phyloP scores from a whole-genome alignment of 35 echinoderm and acorn worm genomes.

The Holothuria glaberrima region DNA sequence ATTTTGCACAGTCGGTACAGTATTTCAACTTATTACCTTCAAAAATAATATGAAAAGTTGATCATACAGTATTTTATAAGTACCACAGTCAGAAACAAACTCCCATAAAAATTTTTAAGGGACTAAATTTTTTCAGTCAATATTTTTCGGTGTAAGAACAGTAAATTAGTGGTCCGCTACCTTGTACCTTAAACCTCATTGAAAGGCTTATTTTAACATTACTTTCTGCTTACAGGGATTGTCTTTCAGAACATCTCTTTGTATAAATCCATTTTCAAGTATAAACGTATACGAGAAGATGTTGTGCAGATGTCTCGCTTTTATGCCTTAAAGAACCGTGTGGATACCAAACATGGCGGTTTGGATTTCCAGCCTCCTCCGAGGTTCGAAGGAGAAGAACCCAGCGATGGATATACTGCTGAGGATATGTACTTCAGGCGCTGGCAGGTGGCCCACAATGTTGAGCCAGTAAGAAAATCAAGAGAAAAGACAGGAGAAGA shows the following conservation, averaged over 20 bases:
- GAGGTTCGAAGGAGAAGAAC: background rate
- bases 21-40: too few relatives aligned
- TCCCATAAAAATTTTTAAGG: too few relatives aligned
- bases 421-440: conserved; percentile 53
- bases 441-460: conserved; percentile 33
- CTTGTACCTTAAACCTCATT: too few relatives aligned
- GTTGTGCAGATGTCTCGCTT: background rate
- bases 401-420: conserved; percentile 32
- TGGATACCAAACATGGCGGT: conserved; percentile 1
- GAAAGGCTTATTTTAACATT: too few relatives aligned
- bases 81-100: too few relatives aligned
- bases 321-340: background rate
- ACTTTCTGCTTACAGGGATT: background rate
- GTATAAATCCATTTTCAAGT: conserved; percentile 33
- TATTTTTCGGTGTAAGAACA: too few relatives aligned
- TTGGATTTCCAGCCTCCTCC: conserved; percentile 25
- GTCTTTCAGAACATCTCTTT: conserved; percentile 35
- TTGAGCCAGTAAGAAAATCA: background rate
- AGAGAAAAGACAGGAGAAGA: background rate
- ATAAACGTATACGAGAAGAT: background rate
- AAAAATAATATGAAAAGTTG: too few relatives aligned
- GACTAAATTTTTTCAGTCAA: too few relatives aligned
- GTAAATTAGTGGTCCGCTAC: too few relatives aligned
- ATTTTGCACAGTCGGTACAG: too few relatives aligned
- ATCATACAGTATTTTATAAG: too few relatives aligned